Conservation (phyloP, 37 sponge, comb jelly and placozoan genomes). For the Axinella damicornis region DNA sequence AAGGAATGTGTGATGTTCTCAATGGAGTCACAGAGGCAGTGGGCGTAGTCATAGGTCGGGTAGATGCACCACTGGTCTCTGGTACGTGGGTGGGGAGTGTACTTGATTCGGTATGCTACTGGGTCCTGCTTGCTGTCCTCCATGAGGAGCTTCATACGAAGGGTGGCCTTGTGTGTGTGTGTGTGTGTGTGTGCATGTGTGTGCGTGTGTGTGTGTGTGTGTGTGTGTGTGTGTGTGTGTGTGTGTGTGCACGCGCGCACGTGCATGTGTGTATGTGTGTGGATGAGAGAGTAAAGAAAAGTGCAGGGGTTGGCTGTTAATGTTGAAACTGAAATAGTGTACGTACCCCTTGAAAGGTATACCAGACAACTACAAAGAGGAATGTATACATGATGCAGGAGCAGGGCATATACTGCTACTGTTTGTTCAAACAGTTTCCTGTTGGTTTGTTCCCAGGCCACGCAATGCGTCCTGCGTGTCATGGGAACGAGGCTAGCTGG, state of each 20-base stretch:
- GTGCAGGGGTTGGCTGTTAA: not conserved
- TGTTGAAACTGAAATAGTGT: no score
- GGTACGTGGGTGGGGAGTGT: slow-evolving; percentile 84
- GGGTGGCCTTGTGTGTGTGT: slow-evolving; percentile 68
- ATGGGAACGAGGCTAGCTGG: no score
- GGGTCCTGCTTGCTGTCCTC: slow-evolving; percentile 99
- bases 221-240: not conserved
- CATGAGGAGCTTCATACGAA: slow-evolving; percentile 92
- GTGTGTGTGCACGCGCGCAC: not conserved
- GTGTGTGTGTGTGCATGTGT: not conserved
- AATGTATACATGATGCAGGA: no score
- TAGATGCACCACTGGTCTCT: slow-evolving; percentile 96
- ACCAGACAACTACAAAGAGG: no score
- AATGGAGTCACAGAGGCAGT: slow-evolving; percentile 99
- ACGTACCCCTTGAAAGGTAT: no score
- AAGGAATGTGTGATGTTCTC: slow-evolving; percentile 99
- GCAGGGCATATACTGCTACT: no score
- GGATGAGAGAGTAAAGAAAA: not conserved
- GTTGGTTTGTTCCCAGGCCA: no score
- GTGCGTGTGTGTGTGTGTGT: not conserved
- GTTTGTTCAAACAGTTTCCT: no score
- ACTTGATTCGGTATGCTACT: slow-evolving; percentile 98
- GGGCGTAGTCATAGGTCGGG: slow-evolving; percentile 99
- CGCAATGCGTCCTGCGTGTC: no score
- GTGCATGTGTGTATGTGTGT: no score